Evolutionary conservation across 2,113 vertebrate genomes (phyloP), one percentile per base, ranked within the genome.

Genomic region (Willisornis vidua): DNA sequence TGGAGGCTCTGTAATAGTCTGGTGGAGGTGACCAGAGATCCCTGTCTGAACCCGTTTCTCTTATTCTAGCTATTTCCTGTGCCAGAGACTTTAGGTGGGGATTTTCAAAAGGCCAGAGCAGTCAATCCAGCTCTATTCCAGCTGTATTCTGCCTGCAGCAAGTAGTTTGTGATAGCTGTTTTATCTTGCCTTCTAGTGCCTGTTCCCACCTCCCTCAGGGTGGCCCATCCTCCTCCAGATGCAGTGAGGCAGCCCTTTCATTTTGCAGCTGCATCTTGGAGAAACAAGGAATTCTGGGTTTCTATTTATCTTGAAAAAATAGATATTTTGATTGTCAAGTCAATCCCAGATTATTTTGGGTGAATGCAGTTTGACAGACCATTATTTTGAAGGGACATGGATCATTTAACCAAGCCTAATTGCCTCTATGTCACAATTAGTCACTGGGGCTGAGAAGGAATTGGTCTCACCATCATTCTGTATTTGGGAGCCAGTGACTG

Each of bases 371-470:
- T 92, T 79, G 96, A 91, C 96, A 96, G 92, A 89, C 41, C 85
- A 89, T 96, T 96, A 96, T 94, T 96, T 95, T 35, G 65, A 94
- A 93, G 62, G 62, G 78, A 78, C 88, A 91, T 52, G 91, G 89
- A 96, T 97, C 96, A 95, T 97, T 97, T 97, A 96, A 97, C 97
- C 37, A 45, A 93, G 59, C 72, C 76, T 96, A 97, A 97, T 97
- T 95, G 95, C 84, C 59, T 90, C 89, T 94, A 68, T 93, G 81
- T 93, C 71, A 80, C 93, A 97, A 96, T 97, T 97, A 97, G 97
- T 97, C 96, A 96, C 71, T 88, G 3, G 0, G 33, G 71, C 80
- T 94, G 88, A 84, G 88, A 54, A 94, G 82, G 89, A 96, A 94
- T 91, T 67, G 55, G 93, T 81, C 85, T 75, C 71, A 84, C 85